phyloP scores from a whole-genome alignment of 2,113 vertebrate genomes.

The Aphyosemion australe region DNA sequence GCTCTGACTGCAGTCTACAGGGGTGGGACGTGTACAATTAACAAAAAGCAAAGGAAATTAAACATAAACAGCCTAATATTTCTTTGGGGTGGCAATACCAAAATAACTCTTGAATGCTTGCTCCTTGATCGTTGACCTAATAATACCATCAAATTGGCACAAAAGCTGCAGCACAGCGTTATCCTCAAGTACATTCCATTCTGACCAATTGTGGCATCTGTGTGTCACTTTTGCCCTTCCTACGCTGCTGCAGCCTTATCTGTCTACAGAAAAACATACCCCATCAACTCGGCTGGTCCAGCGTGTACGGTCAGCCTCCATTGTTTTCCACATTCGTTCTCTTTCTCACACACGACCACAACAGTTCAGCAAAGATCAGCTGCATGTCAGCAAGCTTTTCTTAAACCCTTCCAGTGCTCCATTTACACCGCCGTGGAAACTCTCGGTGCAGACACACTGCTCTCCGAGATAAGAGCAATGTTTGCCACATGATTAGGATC shows the following conservation, averaged over 20 bases:
- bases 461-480: constrained; percentile 66
- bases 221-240: constrained; percentile 45
- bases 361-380: constrained; percentile 44
- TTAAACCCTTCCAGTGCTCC: constrained; percentile 38
- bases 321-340: constrained; percentile 27
- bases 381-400: constrained; percentile 32
- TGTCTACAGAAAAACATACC: constrained; percentile 38
- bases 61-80: no score
- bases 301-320: constrained; percentile 5
- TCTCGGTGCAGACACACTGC: constrained; percentile 27
- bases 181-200: constrained; percentile 37
- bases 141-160: constrained; percentile 26
- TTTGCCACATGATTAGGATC: constrained; percentile 69
- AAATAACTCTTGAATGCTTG: constrained; percentile 7
- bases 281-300: constrained; percentile 33
- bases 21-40: no score
- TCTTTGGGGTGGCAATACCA: not conserved
- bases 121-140: no score
- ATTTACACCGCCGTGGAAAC: constrained; percentile 34
- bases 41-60: no score
- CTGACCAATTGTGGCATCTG: constrained; percentile 40
- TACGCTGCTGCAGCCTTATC: constrained; percentile 44
- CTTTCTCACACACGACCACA: constrained; percentile 22
- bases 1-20: not conserved
- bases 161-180: constrained; percentile 25